Evolutionary conservation across 2,888 invertebrate genomes (phyloP), one percentile per base, ranked within the genome.

Genomic region (Pollenia labialis): DNA sequence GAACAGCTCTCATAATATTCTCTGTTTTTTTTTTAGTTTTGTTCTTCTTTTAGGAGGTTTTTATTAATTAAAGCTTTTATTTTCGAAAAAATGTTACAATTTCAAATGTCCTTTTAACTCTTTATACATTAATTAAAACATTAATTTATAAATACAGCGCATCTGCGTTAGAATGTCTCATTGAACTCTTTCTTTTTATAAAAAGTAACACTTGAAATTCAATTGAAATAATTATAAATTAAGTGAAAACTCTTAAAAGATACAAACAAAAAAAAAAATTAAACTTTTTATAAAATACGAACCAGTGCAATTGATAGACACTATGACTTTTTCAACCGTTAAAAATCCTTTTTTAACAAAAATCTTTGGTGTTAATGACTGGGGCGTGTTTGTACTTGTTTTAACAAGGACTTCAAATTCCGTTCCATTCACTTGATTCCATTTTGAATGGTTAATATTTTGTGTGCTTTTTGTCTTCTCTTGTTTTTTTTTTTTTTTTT

Each of bases 251-350:
- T 50, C 32, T 79, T 68, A 18, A 48, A 56, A 58, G 42, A 14
- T 3, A 8, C 46, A n/a, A 46, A 23, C 56, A 46, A 64, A 42
- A 46, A n/a, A 18, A 69, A 48, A 69, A 18, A 14, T 18, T 58
- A 0, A 62, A 32, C 32, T 64, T n/a, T 66, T 82, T 77, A 16
- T 44, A 9, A 11, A 74, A 74, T 79, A 32, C 6, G 32, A 32
- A 32, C 6, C 32, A 32, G 46, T 81, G 75, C 42, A 62, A 68
- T 60, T 84, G 79, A 84, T 71, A 77, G 64, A 83, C 81, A 81
- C 66, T 48, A 66, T 12, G 77, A 79, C 72, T 32, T 44, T 46
- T 12, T 32, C 14, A n/a, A 77, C 9, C 50, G 64, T 64, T 71
- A 40, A 42, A 54, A 64, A 40, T 48, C 9, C 66, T 81, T 74